These are phyloP conservation scores for Haliclona indistincta DNA, from an alignment of 37 sponge, comb jelly and placozoan genomes.

Conservation along the genomic window DNA sequence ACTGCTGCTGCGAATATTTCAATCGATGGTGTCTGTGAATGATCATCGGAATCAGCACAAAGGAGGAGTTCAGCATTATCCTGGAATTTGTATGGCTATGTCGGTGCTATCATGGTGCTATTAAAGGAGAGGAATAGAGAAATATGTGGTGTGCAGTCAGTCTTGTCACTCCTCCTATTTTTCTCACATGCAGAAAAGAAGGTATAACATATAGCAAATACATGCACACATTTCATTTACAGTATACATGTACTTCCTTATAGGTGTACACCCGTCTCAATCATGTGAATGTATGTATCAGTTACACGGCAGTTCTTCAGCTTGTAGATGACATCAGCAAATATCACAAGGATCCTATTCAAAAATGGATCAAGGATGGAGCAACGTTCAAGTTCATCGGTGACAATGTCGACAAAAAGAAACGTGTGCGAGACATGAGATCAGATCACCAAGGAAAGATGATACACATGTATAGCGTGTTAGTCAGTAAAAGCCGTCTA, in stretches of 20 bases:
- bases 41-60: constrained; percentile 21
- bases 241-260: no score
- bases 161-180: neutral
- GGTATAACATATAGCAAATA: constrained; percentile 2
- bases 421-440: neutral
- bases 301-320: constrained; percentile 11
- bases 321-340: neutral
- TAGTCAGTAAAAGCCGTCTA: constrained; percentile 7
- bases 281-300: constrained; percentile 10
- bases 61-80: constrained; percentile 2
- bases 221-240: no score
- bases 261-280: constrained; percentile 23
- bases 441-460: constrained; percentile 16
- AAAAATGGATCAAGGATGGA: constrained; percentile 5
- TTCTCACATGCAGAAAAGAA: constrained; percentile 3
- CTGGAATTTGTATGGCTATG: constrained; percentile 26
- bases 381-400: no score
- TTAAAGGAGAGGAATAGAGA: no score
- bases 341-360: neutral
- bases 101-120: constrained; percentile 11
- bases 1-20: neutral
- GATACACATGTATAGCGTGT: constrained; percentile 27
- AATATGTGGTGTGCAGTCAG: no score
- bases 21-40: neutral
- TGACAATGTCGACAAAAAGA: constrained; percentile 18